Evolutionary conservation across 2,797 vertebrate genomes (phyloP), one percentile per base, ranked within the genome.

Genomic region (Anguilla megastoma): DNA sequence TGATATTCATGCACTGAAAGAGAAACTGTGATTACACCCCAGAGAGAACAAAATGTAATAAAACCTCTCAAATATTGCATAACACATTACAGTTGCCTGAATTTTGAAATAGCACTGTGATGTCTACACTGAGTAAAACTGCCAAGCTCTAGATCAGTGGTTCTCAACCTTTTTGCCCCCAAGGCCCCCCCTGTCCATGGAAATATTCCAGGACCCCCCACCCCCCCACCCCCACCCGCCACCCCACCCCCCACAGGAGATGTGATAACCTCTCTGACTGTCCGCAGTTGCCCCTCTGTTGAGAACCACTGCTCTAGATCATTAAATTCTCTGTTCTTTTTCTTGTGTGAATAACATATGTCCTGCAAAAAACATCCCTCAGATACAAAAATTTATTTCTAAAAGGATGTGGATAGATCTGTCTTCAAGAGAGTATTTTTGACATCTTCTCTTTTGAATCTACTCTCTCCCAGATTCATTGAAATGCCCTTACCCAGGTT

Each of bases 31-130:
- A n/a, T 52, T 10, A 27, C 56, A 18, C 71, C 74, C 10, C 1
- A 58, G 86, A 45, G 50, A 80, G n/a, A 87, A 80, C 14, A 33
- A 30, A n/a, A 74, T 76, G 56, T 36, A 41, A 36, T 76, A 76
- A 76, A 76, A 36, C 33, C 14, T 76, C 33, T 76, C 33, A 41
- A 12, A 10, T 8, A 71, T 71, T 71, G 9, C n/a, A 71, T 27
- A 71, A 27, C n/a, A 27, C 66, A 71, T 27, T 27, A 66, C 5
- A 66, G 6, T 74, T 74, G 0, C 30, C 69, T 33, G 69, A 71
- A 30, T 33, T n/a, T 3, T 74, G 2, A 10, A 30, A 33, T 41
- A 41, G 33, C 69, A 74, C 69, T 8, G 10, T 12, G 27, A 74
- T n/a, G 27, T 27, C 27, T 74, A 66, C n/a, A 76, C 12, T 41